A percentile compares a stretch with the other conserved stretches of the same genome.
phyloP scores from a whole-genome alignment of 2,113 vertebrate genomes.

The Syngnathus floridae region DNA sequence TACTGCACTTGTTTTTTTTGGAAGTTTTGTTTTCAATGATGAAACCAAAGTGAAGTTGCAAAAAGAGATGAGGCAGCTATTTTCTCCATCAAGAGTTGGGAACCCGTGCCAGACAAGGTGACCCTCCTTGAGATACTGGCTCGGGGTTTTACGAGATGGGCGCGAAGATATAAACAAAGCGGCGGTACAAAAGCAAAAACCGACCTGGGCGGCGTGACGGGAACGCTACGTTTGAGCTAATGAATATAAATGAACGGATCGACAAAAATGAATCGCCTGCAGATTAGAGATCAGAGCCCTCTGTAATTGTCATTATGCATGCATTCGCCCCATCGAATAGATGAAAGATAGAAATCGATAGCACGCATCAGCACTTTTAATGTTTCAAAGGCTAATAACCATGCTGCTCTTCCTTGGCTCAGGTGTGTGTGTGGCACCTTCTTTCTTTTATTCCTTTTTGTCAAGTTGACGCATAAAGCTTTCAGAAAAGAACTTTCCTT shows the following conservation, averaged over 20 bases:
- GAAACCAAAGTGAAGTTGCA: constrained; percentile 44
- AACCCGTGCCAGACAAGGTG: constrained; percentile 13
- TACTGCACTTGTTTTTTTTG: constrained; percentile 35
- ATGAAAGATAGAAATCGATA: constrained; percentile 60
- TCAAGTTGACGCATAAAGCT: constrained; percentile 2
- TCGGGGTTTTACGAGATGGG: constrained; percentile 6
- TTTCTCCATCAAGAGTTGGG: constrained; percentile 30
- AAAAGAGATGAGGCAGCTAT: constrained; percentile 37
- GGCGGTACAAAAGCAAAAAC: constrained; percentile 13
- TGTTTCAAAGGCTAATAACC: constrained; percentile 44
- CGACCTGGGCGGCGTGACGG: constrained; percentile 36
- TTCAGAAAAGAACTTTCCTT: not conserved
- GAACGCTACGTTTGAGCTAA: constrained; percentile 48
- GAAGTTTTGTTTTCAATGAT: constrained; percentile 50
- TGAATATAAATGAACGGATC: constrained; percentile 63
- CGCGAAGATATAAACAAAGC: constrained; percentile 5
- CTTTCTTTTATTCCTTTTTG: not conserved
- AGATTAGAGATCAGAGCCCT: constrained; percentile 60
- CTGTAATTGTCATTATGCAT: constrained; percentile 63
- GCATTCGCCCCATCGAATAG: constrained; percentile 45
- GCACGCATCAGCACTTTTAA: constrained; percentile 59
- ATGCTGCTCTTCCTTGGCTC: constrained; percentile 16
- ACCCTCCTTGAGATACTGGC: constrained; percentile 12
- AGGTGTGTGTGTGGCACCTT: not conserved
- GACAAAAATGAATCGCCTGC: constrained; percentile 50